Evolutionary conservation across 1,140 invertebrate species (phyloP), one percentile per base, ranked within the genome.

Genomic region (Pectinophora gossypiella): DNA sequence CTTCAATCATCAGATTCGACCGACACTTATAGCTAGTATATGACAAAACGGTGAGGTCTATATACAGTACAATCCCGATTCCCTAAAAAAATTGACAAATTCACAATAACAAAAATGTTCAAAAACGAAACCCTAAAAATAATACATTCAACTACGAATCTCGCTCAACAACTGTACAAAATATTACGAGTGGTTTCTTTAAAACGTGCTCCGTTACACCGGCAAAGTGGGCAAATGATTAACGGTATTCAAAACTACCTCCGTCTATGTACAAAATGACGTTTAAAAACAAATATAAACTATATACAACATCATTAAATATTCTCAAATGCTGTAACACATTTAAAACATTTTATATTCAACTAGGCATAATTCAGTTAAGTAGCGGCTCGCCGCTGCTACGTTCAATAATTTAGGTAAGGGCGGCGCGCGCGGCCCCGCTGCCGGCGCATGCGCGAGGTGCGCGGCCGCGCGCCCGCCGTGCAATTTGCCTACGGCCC

Each of bases 11-110:
- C 74, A 82, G 82, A 73, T 86, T 84, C 75, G 59, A 82, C 71
- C 66, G 64, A 40, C 23, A 40, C 84, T 85, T 87, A 85, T 51
- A 61, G 55, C 70, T 78, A 84, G 58, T 76, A 82, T 81, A 74
- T 78, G 73, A 81, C 76, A 81, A 78, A 85, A 82, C 79, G 76
- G 77, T 85, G 79, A 77, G 70, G 72, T 82, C 73, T 85, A 85
- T 85, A 68, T 87, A 85, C 82, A 85, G 74, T 81, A 82, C 75
- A 58, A 79, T 79, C 85, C 85, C 81, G 76, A 85, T 88, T 88
- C 82, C 87, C 85, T 88, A 89, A 89, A 85, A 69, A 85, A 88
- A 89, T 87, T 88, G 87, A 89, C 87, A 87, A 85, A 85, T 85
- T 86, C 82, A 85, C 80, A 83, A 78, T 80, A 85, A 84, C 80